A percentile compares a stretch with the other conserved stretches of the same genome.
Conservation (phyloP, 2,888 invertebrate genomes). For the Ennomos fuscantarius region DNA sequence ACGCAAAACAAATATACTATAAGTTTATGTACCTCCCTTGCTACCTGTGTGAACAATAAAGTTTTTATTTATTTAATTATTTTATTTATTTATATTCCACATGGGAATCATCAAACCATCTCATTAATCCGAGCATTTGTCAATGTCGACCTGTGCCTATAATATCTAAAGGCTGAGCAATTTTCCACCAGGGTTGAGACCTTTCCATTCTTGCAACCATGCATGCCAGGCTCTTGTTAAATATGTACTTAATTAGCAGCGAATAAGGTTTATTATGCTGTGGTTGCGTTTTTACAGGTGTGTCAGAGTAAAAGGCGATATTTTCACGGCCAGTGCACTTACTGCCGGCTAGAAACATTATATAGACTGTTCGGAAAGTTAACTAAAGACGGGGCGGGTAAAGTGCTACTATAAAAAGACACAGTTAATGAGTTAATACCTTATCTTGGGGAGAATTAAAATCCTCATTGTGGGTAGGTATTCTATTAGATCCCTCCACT, state of each 20-base stretch:
- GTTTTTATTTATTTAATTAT: no score
- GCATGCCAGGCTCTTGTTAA: slow-evolving; percentile 37
- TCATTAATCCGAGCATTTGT: slow-evolving; percentile 28
- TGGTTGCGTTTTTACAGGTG: slow-evolving; percentile 24
- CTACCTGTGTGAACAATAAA: no score
- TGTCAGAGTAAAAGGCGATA: slow-evolving; percentile 36
- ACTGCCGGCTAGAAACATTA: slow-evolving; percentile 34
- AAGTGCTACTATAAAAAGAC: no score
- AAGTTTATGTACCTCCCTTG: no score
- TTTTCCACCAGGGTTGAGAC: slow-evolving; percentile 59
- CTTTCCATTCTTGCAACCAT: slow-evolving; percentile 52
- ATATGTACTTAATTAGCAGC: slow-evolving; percentile 26
- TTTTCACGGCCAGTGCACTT: slow-evolving; percentile 63
- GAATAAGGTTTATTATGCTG: slow-evolving; percentile 40
- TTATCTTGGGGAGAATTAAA: no score
- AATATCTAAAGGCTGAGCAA: slow-evolving; percentile 42
- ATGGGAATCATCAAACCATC: slow-evolving; percentile 8
- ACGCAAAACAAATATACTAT: no score
- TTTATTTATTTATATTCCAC: slow-evolving; percentile 4
- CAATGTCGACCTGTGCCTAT: slow-evolving; percentile 39
- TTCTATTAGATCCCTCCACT: no score
- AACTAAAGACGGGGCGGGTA: not conserved
- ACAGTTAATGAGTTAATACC: no score
- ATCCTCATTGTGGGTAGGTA: no score
- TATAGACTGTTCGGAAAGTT: slow-evolving; percentile 5